Evolutionary conservation across 2,797 vertebrate species (phyloP), one percentile per base, ranked within the genome.

Genomic region (Spatula versicolor): DNA sequence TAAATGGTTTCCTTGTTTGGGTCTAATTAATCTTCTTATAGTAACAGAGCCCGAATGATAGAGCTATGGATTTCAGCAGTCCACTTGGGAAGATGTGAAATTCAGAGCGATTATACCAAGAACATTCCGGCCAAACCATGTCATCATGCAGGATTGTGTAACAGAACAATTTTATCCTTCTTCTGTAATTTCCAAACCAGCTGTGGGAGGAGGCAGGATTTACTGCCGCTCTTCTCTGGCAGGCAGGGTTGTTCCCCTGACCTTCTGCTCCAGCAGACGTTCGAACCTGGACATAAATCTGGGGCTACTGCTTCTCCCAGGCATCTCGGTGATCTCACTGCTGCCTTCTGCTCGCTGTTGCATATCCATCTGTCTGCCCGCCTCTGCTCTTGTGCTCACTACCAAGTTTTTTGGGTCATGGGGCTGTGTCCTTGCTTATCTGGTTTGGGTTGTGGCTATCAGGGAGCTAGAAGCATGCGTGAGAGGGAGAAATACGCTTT

Each of bases 131-230:
- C 41, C 28, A 52, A 66, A 35, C 2, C 64, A 3, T 50, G 72
- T 50, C n/a, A 52, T 45, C 18, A 48, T 45, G 45, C 66, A 39
- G 63, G 71, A 18, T 41, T 52, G 60, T 45, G 81, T 52, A 45
- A 48, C 16, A 35, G 80, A 67, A 62, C 54, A 52, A 23, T 90
- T 95, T 88, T 10, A 23, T 76, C 72, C 73, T 75, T 13, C 17
- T 84, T 11, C 39, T 79, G 56, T 78, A 46, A 8, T 82, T 91
- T 75, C 67, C 71, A 68, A 62, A 56, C 86, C 73, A 52, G 85
- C 83, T 68, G 81, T 76, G 86, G n/a, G n/a, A 63, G 60, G 62
- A 85, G 28, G 35, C 41, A 93, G 89, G 84, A 96, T 95, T 96
- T 94, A 88, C 85, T 76, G 95, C 91, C 33, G 31, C 80, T 64